These are phyloP conservation scores for Rhizoglyphus robini DNA, from an alignment of 1,140 invertebrate genomes.

Conservation along the genomic window DNA sequence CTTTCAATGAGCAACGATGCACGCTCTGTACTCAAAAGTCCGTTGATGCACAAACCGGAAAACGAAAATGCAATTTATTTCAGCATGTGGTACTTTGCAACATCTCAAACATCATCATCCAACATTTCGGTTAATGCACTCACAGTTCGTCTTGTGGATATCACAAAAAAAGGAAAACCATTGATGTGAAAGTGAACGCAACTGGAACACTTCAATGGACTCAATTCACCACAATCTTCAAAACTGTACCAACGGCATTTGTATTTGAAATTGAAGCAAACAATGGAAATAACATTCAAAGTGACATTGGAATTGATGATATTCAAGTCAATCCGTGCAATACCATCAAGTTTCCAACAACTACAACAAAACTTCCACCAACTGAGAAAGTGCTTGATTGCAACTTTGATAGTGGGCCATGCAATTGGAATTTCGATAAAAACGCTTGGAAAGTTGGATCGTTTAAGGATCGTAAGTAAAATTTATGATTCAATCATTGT, in stretches of 20 bases:
- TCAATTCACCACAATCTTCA: not conserved
- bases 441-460: not conserved
- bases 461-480: not conserved
- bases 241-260: not conserved
- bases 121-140: not conserved
- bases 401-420: not conserved
- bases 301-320: conserved; percentile 16
- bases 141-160: not conserved
- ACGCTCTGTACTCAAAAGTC: not conserved
- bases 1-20: not conserved
- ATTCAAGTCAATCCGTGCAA: not conserved
- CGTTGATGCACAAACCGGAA: not conserved
- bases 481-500: not conserved
- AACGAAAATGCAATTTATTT: not conserved
- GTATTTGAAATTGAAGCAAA: not conserved
- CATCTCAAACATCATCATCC: not conserved
- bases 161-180: not conserved
- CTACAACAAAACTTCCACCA: not conserved
- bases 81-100: conserved; percentile 1
- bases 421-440: not conserved
- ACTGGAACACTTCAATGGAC: not conserved
- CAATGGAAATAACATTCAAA: not conserved
- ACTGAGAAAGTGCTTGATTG: not conserved
- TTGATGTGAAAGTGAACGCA: not conserved
- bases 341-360: not conserved